These are phyloP conservation scores for Oceanites oceanicus DNA, from an alignment of 2,113 vertebrate species.

Conservation along the genomic window DNA sequence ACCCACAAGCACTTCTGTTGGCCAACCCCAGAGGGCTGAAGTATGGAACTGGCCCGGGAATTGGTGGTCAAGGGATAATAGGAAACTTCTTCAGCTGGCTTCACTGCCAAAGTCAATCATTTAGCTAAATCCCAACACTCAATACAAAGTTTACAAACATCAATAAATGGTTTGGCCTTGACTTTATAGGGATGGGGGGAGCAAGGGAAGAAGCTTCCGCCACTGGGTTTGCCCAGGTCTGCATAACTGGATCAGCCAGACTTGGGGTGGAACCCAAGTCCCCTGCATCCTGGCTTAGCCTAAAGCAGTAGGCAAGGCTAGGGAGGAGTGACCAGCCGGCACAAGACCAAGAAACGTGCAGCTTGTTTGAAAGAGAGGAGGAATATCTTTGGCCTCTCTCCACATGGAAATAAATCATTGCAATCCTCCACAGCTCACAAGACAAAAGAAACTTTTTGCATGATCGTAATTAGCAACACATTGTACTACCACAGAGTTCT, in stretches of 20 bases:
- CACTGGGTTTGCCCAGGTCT: not conserved
- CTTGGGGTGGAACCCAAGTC: not conserved
- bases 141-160: slow-evolving; percentile 17
- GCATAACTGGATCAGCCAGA: not conserved
- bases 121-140: slow-evolving; percentile 7
- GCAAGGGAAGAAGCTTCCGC: not conserved
- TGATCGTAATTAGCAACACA: slow-evolving; percentile 61
- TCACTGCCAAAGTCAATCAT: not conserved
- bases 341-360: slow-evolving; percentile 30
- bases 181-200: not conserved
- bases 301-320: not conserved
- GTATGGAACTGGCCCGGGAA: slow-evolving; percentile 2
- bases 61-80: slow-evolving; percentile 22
- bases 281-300: not conserved
- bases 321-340: not conserved
- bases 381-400: slow-evolving; percentile 46
- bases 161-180: slow-evolving; percentile 13
- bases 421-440: slow-evolving; percentile 36
- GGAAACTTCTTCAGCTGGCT: slow-evolving; percentile 19
- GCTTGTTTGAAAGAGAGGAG: slow-evolving; percentile 15
- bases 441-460: slow-evolving; percentile 58
- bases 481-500: slow-evolving; percentile 48
- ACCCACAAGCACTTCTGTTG: not conserved
- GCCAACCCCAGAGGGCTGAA: slow-evolving; percentile 19
- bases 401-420: slow-evolving; percentile 48